These are phyloP conservation scores for Neodon shergylaensis DNA, from an alignment of 2,113 vertebrate genomes.

Conservation along the genomic window DNA sequence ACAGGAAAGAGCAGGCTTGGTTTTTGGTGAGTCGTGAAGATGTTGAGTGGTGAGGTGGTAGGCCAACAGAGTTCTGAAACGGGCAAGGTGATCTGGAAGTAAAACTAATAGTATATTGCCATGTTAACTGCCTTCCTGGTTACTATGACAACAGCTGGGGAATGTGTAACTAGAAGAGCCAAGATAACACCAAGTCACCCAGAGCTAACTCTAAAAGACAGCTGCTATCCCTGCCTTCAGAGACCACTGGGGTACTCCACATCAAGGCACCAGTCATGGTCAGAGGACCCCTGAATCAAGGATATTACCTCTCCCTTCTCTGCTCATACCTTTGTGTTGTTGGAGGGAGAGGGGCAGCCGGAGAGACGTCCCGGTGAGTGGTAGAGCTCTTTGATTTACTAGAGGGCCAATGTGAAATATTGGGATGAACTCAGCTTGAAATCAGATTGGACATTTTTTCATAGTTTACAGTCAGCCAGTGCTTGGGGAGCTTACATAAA, in stretches of 20 bases:
- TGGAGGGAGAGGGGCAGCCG: neutral
- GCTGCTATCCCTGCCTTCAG: neutral
- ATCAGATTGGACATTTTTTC: neutral
- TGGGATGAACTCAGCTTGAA: neutral
- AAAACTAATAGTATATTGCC: neutral
- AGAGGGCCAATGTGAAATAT: neutral
- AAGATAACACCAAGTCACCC: neutral
- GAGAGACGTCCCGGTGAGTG: neutral
- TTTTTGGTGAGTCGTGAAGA: neutral
- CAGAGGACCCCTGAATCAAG: neutral
- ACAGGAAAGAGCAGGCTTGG: neutral
- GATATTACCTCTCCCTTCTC: neutral
- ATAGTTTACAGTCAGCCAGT: constrained; percentile 6
- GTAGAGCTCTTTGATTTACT: neutral
- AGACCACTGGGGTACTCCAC: neutral
- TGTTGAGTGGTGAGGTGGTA: neutral
- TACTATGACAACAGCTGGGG: neutral
- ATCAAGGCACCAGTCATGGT: neutral
- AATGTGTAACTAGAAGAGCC: neutral
- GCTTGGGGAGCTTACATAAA: neutral
- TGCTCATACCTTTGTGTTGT: no score
- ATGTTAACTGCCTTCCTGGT: neutral
- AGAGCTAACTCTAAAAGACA: neutral
- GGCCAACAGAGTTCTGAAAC: neutral
- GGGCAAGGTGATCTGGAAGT: neutral